These are phyloP conservation scores for Leptonema lineaticorne DNA, from an alignment of 1,140 invertebrate species.

Conservation along the genomic window DNA sequence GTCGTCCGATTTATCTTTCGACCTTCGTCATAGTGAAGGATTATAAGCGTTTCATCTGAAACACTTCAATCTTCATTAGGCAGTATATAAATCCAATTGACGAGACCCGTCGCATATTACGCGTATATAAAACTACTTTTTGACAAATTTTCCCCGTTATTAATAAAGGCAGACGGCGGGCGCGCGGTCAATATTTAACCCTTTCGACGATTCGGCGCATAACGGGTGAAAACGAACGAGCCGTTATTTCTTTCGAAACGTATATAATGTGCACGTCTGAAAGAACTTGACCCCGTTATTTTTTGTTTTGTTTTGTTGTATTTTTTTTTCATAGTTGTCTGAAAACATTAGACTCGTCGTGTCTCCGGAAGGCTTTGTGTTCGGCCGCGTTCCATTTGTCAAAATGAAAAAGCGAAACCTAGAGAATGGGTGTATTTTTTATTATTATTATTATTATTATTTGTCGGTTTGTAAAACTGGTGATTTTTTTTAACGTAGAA, in stretches of 20 bases:
- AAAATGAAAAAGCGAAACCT: conserved; percentile 22
- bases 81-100: neutral
- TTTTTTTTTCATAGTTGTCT: conserved; percentile 12
- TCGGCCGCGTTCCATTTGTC: conserved; percentile 24
- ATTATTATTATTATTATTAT: too few relatives aligned
- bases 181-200: too few relatives aligned
- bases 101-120: neutral
- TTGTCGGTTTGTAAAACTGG: too few relatives aligned
- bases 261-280: neutral
- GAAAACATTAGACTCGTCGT: conserved; percentile 31
- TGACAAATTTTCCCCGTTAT: too few relatives aligned
- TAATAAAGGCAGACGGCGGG: too few relatives aligned
- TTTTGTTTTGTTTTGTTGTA: too few relatives aligned
- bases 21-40: conserved; percentile 7
- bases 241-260: neutral
- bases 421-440: neutral
- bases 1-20: conserved; percentile 1
- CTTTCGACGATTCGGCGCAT: too few relatives aligned
- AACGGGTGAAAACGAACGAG: too few relatives aligned
- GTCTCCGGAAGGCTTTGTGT: conserved; percentile 26
- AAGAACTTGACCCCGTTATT: conserved; percentile 12
- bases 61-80: conserved; percentile 10
- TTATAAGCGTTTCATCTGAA: conserved; percentile 18
- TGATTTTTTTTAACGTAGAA: neutral
- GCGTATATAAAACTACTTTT: too few relatives aligned